Conservation (phyloP, 1,140 invertebrate genomes). For the Lordiphosa collinella region DNA sequence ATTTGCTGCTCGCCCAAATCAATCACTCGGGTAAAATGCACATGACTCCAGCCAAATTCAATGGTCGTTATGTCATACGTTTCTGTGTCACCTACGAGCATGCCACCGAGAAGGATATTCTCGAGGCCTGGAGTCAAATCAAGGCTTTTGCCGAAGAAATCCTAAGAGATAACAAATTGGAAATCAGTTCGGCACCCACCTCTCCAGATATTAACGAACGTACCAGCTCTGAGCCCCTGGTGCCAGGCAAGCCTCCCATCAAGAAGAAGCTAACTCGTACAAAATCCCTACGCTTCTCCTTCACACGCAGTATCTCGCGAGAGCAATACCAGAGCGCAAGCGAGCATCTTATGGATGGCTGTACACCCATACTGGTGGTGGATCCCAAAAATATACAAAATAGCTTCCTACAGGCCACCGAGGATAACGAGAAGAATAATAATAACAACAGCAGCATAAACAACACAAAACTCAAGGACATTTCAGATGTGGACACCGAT, state of each 20-base stretch:
- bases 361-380: conserved; percentile 84
- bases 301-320: conserved; percentile 84
- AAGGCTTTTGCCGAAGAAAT: conserved; percentile 85
- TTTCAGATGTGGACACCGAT: conserved; percentile 72
- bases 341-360: conserved; percentile 84
- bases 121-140: conserved; percentile 89
- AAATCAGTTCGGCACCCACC: conserved; percentile 55
- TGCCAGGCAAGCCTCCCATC: conserved; percentile 80
- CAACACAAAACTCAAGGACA: conserved; percentile 60
- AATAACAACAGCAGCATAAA: conserved; percentile 27
- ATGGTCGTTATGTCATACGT: conserved; percentile 88
- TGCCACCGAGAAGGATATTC: conserved; percentile 88
- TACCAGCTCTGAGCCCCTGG: conserved; percentile 61
- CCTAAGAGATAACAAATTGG: conserved; percentile 79
- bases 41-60: conserved; percentile 92
- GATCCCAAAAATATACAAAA: conserved; percentile 65
- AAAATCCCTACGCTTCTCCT: conserved; percentile 84
- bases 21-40: conserved; percentile 94
- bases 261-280: conserved; percentile 81
- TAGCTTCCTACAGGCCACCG: conserved; percentile 59
- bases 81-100: conserved; percentile 92
- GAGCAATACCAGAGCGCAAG: conserved; percentile 84
- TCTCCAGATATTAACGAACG: conserved; percentile 58
- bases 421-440: conserved; percentile 43
- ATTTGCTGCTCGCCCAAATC: conserved; percentile 86